Conservation (phyloP, 2,888 invertebrate species). For the Rhingia campestris region DNA sequence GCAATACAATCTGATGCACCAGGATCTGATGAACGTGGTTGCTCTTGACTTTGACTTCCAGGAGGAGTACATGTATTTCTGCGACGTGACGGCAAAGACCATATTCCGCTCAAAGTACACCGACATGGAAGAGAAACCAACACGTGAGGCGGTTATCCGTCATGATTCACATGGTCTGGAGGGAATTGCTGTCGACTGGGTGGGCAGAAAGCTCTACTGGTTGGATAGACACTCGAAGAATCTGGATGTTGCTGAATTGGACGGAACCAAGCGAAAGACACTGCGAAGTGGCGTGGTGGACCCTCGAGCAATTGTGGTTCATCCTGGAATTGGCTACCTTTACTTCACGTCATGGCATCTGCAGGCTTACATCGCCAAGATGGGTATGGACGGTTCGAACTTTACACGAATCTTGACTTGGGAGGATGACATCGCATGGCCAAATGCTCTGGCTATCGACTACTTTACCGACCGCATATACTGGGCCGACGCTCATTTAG, state of each 20-base stretch:
- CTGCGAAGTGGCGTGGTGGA: slow-evolving; percentile 94
- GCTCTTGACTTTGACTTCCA: slow-evolving; percentile 96
- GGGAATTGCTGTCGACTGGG: slow-evolving; percentile 98
- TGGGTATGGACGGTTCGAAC: slow-evolving; percentile 98
- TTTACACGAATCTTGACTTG: slow-evolving; percentile 94
- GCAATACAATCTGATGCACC: slow-evolving; percentile 93
- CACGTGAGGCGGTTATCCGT: slow-evolving; percentile 92
- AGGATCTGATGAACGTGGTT: slow-evolving; percentile 97
- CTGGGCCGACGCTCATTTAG: slow-evolving; percentile 99
- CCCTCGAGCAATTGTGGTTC: slow-evolving; percentile 96
- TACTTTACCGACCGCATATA: slow-evolving; percentile 97
- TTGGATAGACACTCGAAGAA: slow-evolving; percentile 97
- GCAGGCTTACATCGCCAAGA: slow-evolving; percentile 97
- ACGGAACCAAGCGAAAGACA: slow-evolving; percentile 95
- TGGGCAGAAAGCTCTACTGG: slow-evolving; percentile 98
- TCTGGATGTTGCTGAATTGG: slow-evolving; percentile 96
- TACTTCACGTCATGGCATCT: slow-evolving; percentile 98
- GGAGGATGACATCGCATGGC: slow-evolving; percentile 98
- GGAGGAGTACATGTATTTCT: slow-evolving; percentile 95
- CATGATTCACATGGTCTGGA: slow-evolving; percentile 98
- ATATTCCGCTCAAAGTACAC: slow-evolving; percentile 90
- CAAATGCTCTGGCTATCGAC: slow-evolving; percentile 97
- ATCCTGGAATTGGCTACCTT: slow-evolving; percentile 95
- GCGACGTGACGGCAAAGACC: slow-evolving; percentile 97
- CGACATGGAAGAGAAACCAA: slow-evolving; percentile 84